Base-by-base conservation (phyloP, 92 coral and sea anemone species). In the Montipora capitata region DNA sequence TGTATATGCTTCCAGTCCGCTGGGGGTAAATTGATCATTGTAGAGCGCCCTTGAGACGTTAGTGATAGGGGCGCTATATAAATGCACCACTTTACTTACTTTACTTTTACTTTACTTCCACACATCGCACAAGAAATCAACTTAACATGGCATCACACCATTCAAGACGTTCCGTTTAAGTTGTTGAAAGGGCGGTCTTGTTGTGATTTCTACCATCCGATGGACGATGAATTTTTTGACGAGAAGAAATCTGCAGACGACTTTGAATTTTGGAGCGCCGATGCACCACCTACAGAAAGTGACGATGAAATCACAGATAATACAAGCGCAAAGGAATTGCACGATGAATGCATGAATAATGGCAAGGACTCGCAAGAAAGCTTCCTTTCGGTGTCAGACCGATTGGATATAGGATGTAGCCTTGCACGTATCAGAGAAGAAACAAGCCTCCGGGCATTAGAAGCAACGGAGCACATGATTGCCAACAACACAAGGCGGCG, bases 121-220 rank as follows among this genome's bases (percentile, higher is more conserved):
- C 35, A 27, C 35, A 65, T 80, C n/a, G 84, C 85, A 13, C 72
- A 56, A 14, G 70, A 76, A 10, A 81, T 49, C 8, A 89, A 89
- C 11, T 45, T 45, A 3, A 82, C 68, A 7, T 89, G 85, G 85
- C 92, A 88, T 41, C 69, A 73, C 64, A 88, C 87, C 18, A 88
- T 88, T 12, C 18, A 88, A 63, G 92, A 88, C 44, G 72, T 82
- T 4, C 92, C 92, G 3, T 82, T 88, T 18, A 20, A 77, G 15
- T 78, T 88, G 20, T 2, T 81, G 49, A 39, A 65, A 84, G 5
- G 57, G 54, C 18, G 18, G 35, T 5, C 8, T 5, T 1, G 10
- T 38, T 2, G 76, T 4, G 54, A 71, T 5, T 71, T 44, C 11
- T 2, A 16, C 7, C 11, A 44, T 43, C 76, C 76, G n/a, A 8